These are phyloP conservation scores for Caenorhabditis tropicalis DNA, from an alignment of 1,140 invertebrate species.

Conservation along the genomic window DNA sequence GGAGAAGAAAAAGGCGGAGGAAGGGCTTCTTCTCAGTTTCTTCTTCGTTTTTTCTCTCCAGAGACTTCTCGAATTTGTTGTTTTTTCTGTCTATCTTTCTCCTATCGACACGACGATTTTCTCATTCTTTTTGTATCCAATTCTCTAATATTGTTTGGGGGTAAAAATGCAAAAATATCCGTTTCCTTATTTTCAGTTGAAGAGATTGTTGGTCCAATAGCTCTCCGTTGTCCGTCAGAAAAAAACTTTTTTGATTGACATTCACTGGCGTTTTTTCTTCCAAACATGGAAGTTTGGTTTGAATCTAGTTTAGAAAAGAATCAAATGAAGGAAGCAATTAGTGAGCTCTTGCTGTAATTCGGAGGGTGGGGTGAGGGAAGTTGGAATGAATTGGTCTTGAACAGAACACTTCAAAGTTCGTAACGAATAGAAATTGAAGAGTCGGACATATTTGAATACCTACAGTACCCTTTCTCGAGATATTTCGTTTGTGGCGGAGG, in stretches of 20 bases:
- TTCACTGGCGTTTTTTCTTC: neutral
- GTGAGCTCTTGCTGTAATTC: neutral
- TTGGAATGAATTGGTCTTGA: no score
- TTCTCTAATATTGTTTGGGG: neutral
- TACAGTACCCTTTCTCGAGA: no score
- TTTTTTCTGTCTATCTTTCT: neutral
- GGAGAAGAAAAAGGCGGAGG: neutral
- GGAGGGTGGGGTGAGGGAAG: no score
- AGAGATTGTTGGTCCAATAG: neutral
- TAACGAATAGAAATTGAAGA: no score
- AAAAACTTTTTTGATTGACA: slow-evolving; percentile 1
- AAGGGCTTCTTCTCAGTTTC: neutral
- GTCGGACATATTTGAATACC: no score
- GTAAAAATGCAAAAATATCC: slow-evolving; percentile 27
- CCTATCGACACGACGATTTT: neutral
- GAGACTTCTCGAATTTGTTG: slow-evolving; percentile 36
- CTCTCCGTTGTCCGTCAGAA: neutral
- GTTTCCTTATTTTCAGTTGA: neutral
- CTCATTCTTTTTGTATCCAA: neutral
- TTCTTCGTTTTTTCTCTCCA: neutral
- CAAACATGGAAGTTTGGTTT: neutral
- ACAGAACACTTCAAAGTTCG: no score
- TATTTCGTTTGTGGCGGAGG: no score
- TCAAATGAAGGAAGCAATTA: neutral
- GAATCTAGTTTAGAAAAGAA: neutral